Evolutionary conservation across 2,888 invertebrate species (phyloP).

Genomic region (Harpalus rufipes): DNA sequence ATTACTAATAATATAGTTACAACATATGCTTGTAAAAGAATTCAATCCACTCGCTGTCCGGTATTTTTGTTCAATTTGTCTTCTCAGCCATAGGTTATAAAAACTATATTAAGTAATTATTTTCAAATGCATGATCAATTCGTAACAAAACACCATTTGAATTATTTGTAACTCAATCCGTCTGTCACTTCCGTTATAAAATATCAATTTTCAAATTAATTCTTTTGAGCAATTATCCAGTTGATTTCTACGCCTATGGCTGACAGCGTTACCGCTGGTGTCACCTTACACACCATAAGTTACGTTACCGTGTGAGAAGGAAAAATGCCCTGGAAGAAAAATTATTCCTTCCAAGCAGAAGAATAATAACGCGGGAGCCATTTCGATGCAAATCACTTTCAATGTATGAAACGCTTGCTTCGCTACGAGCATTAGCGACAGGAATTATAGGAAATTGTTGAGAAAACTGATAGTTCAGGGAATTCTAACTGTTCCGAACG

Average conservation of each 20-base stretch:
- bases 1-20: too few species aligned
- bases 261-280: constrained; percentile 17
- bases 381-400: constrained; percentile 58
- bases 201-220: constrained; percentile 15
- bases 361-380: constrained; percentile 52
- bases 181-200: neutral
- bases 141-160: neutral
- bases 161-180: neutral
- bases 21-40: too few species aligned
- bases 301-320: constrained; percentile 1
- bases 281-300: constrained; percentile 55
- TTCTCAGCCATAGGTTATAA: neutral
- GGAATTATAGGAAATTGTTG: constrained; percentile 52
- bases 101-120: neutral
- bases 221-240: neutral
- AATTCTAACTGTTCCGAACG: constrained; percentile 18
- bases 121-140: constrained; percentile 9
- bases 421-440: constrained; percentile 11
- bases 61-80: too few species aligned
- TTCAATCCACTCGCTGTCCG: too few species aligned
- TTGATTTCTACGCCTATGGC: constrained; percentile 12
- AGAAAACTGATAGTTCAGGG: constrained; percentile 53
- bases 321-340: constrained; percentile 37
- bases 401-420: constrained; percentile 45
- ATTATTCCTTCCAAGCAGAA: constrained; percentile 21